Evolutionary conservation across 2,888 invertebrate genomes (phyloP).

Genomic region (Lysandra coridon): DNA sequence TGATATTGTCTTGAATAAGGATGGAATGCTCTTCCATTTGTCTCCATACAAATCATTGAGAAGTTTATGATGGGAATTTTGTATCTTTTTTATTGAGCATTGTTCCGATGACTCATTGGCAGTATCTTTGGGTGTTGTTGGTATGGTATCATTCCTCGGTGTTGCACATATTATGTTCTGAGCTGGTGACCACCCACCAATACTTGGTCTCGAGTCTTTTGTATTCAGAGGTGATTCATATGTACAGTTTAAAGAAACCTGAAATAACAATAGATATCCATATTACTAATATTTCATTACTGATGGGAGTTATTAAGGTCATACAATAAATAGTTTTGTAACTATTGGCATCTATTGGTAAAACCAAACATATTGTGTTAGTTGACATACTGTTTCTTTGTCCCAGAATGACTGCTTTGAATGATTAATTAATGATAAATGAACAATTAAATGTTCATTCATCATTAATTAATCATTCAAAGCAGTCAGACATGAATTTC

Average conservation of each 20-base stretch:
- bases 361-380: not conserved
- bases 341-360: not conserved
- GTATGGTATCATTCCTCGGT: slow-evolving; percentile 55
- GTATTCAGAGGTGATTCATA: slow-evolving; percentile 47
- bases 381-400: not conserved
- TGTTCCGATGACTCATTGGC: slow-evolving; percentile 66
- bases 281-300: not conserved
- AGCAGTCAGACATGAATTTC: too few relatives aligned
- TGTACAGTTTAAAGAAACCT: slow-evolving; percentile 64
- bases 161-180: slow-evolving; percentile 67
- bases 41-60: slow-evolving; percentile 79
- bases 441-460: not conserved
- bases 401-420: not conserved
- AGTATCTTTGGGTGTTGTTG: slow-evolving; percentile 63
- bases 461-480: slow-evolving; percentile 3
- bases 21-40: slow-evolving; percentile 76
- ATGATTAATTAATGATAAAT: slow-evolving; percentile 10
- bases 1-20: slow-evolving; percentile 60
- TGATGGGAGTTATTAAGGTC: not conserved
- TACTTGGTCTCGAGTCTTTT: slow-evolving; percentile 53
- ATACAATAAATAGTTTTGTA: not conserved
- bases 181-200: slow-evolving; percentile 69
- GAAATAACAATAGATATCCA: slow-evolving; percentile 40
- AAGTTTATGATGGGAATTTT: slow-evolving; percentile 66
- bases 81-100: slow-evolving; percentile 66